A percentile compares a stretch with the other conserved stretches of the same genome.
phyloP scores from a whole-genome alignment of 2,888 invertebrate genomes.

The Trachelus iudaicus region DNA sequence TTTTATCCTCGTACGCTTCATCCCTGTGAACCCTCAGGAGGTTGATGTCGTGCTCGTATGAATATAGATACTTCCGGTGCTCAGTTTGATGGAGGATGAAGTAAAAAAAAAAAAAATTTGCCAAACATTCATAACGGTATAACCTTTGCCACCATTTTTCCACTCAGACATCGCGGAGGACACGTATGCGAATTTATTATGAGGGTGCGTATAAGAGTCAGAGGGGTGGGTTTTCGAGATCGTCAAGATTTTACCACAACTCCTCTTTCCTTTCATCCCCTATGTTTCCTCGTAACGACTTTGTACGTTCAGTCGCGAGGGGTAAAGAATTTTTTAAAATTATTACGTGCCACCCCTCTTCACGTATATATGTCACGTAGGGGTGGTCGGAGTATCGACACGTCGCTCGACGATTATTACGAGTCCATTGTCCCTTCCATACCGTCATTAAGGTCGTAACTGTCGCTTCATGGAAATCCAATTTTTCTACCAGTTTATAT shows the following conservation, averaged over 20 bases:
- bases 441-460: neutral
- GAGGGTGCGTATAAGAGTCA: neutral
- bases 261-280: neutral
- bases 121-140: neutral
- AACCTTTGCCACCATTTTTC: neutral
- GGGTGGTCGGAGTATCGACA: neutral
- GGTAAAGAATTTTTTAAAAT: neutral
- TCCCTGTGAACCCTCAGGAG: neutral
- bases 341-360: too few relatives aligned
- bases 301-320: too few relatives aligned
- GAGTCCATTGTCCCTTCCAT: neutral
- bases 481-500: neutral
- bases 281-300: too few relatives aligned
- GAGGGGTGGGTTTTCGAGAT: neutral
- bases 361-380: neutral
- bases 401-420: neutral
- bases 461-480: neutral
- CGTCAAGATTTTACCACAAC: neutral
- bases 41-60: neutral
- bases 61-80: neutral
- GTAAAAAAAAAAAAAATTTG: neutral
- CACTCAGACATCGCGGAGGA: neutral
- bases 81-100: neutral
- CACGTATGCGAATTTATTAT: neutral
- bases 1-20: neutral